These are phyloP conservation scores for Netelia virgata DNA, from an alignment of 2,888 invertebrate genomes.

Conservation along the genomic window DNA sequence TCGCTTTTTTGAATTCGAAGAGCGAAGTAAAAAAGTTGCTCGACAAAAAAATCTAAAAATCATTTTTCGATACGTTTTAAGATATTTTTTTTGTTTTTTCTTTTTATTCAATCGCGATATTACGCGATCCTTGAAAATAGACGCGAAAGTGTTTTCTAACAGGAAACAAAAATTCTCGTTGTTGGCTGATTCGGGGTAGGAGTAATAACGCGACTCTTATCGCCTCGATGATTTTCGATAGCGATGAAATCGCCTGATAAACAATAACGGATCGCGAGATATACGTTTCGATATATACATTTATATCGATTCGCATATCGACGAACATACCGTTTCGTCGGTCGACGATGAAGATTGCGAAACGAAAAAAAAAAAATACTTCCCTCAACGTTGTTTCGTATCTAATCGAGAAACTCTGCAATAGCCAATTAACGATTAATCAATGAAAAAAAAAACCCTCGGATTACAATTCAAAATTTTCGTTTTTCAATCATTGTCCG, in stretches of 20 bases:
- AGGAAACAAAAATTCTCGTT: not conserved
- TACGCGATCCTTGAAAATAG: not conserved
- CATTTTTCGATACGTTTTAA: no score
- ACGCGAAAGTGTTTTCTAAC: not conserved
- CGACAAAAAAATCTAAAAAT: no score
- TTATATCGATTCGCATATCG: not conserved
- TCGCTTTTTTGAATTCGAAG: no score
- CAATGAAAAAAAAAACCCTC: no score
- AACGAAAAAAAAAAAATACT: not conserved
- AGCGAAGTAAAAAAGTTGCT: no score
- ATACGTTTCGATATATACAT: slow-evolving; percentile 6
- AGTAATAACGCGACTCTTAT: not conserved
- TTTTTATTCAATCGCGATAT: not conserved
- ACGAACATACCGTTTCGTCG: slow-evolving; percentile 50
- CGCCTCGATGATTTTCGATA: not conserved
- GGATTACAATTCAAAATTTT: no score
- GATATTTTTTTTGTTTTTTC: not conserved
- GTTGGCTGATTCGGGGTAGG: not conserved
- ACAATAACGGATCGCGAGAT: not conserved
- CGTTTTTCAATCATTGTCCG: no score
- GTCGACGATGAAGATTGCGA: slow-evolving; percentile 19
- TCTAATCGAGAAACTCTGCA: no score
- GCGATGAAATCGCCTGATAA: slow-evolving; percentile 28
- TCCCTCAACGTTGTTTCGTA: not conserved
- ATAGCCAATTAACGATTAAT: no score